These are phyloP conservation scores for Ophion obscuratus DNA, from an alignment of 2,888 invertebrate species.

Conservation along the genomic window DNA sequence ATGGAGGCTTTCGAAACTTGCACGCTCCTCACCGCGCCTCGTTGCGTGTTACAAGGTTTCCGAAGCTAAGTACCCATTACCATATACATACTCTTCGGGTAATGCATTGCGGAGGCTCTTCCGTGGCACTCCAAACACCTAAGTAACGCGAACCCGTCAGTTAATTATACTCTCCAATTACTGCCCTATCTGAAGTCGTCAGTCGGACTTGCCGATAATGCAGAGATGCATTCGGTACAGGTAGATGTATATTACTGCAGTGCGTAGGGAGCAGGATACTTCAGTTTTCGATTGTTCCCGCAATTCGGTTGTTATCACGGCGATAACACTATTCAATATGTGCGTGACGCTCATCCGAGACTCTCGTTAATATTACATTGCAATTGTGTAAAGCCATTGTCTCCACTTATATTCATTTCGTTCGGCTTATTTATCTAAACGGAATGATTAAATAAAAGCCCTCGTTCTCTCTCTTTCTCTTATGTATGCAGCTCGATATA, in stretches of 20 bases:
- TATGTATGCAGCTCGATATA: too few relatives aligned
- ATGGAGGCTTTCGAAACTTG: conserved; percentile 39
- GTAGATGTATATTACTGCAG: neutral
- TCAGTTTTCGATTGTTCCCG: neutral
- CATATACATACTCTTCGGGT: conserved; percentile 21
- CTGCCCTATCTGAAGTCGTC: conserved; percentile 28
- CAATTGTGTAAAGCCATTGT: neutral
- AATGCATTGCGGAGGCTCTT: conserved; percentile 9
- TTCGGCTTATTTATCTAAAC: neutral
- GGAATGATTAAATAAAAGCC: too few relatives aligned
- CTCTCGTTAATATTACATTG: neutral
- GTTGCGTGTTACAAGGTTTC: conserved; percentile 45
- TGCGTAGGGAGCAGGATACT: neutral
- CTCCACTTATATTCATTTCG: neutral
- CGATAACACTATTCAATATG: neutral
- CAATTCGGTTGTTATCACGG: neutral
- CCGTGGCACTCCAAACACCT: conserved; percentile 1
- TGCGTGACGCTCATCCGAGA: neutral
- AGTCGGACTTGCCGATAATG: neutral
- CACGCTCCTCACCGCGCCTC: conserved; percentile 14
- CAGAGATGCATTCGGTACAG: neutral
- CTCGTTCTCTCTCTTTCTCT: too few relatives aligned
- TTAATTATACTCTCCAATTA: conserved; percentile 53
- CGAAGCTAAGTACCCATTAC: conserved; percentile 57
- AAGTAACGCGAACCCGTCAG: conserved; percentile 41